Conservation (phyloP, 2,113 vertebrate genomes). For the Ameiurus melas region DNA sequence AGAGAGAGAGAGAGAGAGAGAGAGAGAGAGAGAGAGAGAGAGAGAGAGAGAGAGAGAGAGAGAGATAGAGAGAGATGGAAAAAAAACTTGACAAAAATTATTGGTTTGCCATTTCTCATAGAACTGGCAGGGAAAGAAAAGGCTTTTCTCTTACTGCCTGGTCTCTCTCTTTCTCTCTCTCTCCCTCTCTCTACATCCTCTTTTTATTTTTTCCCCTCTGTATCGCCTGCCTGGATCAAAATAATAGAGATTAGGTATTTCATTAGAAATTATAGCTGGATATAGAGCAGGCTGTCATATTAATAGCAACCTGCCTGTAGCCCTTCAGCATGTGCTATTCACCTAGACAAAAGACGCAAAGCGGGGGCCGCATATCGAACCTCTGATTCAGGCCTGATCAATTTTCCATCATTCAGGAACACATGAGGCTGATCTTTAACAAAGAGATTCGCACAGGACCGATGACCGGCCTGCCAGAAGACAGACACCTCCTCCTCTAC, state of each 20-base stretch:
- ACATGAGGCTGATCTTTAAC: slow-evolving; percentile 79
- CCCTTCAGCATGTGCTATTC: slow-evolving; percentile 86
- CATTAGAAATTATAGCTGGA: slow-evolving; percentile 95
- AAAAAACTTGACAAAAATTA: slow-evolving; percentile 98
- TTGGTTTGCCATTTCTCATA: slow-evolving; percentile 98
- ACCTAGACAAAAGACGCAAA: slow-evolving; percentile 83
- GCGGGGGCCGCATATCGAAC: slow-evolving; percentile 85
- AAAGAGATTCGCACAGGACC: slow-evolving; percentile 84
- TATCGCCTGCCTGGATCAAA: slow-evolving; percentile 93
- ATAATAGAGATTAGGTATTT: slow-evolving; percentile 95
- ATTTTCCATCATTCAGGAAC: slow-evolving; percentile 87
- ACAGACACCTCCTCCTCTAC: slow-evolving; percentile 61
- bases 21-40: slow-evolving; percentile 20
- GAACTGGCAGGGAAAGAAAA: slow-evolving; percentile 94
- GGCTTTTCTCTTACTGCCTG: slow-evolving; percentile 69
- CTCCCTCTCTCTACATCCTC: slow-evolving; percentile 15
- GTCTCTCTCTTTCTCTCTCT: slow-evolving; percentile 53
- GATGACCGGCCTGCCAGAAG: slow-evolving; percentile 83
- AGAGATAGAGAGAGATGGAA: slow-evolving; percentile 49
- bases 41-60: slow-evolving; percentile 17
- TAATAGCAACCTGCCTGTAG: slow-evolving; percentile 90
- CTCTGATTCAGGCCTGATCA: slow-evolving; percentile 90
- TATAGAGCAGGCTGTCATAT: slow-evolving; percentile 92
- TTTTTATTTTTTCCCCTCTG: slow-evolving; percentile 63
- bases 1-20: slow-evolving; percentile 21